Conservation (phyloP, 2,888 invertebrate genomes). For the Myopa tessellatipennis region DNA sequence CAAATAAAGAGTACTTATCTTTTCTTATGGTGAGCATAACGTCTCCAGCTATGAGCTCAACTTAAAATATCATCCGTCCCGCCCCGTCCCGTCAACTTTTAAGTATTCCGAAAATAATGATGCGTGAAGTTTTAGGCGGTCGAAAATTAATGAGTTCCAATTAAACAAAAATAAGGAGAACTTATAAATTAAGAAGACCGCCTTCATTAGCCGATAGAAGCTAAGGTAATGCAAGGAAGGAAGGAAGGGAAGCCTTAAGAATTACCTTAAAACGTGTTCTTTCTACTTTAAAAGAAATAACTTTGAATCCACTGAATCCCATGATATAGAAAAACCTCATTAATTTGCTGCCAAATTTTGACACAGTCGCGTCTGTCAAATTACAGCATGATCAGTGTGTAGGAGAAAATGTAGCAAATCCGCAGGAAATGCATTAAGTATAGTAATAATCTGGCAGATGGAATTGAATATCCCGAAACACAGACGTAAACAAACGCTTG, state of each 20-base stretch:
- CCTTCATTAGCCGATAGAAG: too few relatives aligned
- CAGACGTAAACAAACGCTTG: not conserved
- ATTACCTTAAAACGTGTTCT: not conserved
- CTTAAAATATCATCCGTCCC: not conserved
- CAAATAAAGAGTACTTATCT: too few relatives aligned
- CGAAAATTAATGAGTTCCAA: conserved; percentile 24
- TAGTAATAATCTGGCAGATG: not conserved
- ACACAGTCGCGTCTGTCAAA: conserved; percentile 4
- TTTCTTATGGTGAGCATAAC: too few relatives aligned
- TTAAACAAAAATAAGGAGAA: not conserved
- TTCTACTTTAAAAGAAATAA: not conserved
- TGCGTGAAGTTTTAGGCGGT: conserved; percentile 29
- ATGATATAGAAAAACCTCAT: not conserved
- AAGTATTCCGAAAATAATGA: conserved; percentile 20
- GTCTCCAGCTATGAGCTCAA: too few relatives aligned
- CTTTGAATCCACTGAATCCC: not conserved
- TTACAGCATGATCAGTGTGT: not conserved
- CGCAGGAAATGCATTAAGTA: not conserved
- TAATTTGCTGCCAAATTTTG: conserved; percentile 7
- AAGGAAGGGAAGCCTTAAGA: not conserved
- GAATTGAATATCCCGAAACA: not conserved
- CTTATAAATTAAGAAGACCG: too few relatives aligned
- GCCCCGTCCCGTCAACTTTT: not conserved
- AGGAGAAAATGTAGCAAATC: not conserved
- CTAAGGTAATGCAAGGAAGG: too few relatives aligned